Evolutionary conservation across 2,113 vertebrate genomes (phyloP), one percentile per base, ranked within the genome.

Genomic region (Anguilla japonica): DNA sequence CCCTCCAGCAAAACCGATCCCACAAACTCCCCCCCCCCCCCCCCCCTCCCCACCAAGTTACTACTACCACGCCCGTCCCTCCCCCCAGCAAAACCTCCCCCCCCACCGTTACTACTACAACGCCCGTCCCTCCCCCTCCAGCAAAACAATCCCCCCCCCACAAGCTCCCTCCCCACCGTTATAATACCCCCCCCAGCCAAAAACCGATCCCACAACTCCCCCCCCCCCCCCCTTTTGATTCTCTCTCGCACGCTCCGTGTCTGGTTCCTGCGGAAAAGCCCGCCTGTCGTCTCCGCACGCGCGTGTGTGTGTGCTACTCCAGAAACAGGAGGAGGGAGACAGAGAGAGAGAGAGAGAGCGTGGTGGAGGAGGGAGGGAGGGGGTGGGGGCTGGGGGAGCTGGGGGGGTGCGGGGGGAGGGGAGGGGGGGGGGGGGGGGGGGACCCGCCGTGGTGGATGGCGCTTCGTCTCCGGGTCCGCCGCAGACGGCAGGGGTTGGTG

Each of bases 181-280:
- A 29, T 29, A 75, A 14, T 34, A 75, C 79, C 85, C 84, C 56
- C 2, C 41, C 80, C 71, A 88, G 83, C 89, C n/a, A n/a, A 83
- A 85, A 86, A 83, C 86, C 86, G 91, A 88, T 87, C 89, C 89
- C 81, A 82, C 81, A 57, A 75, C 71, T 41, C 41, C 81, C 83
- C 87, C 91, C 41, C 20, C 79, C 60, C 85, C 82, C 85, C 83
- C 81, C 16, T 81, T 18, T 41, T 50, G 11, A 40, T 11, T 80
- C 46, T 79, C 86, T 40, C 63, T 79, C 82, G 78, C 88, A 86
- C 86, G 87, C 22, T 88, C 91, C 89, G 86, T 84, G 86, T 71
- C 92, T 91, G 90, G 90, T 92, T 94, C 91, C 93, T 85, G 87
- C 89, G 90, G 88, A 92, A 92, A 92, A 89, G 71, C 86, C 92